Evolutionary conservation across 2,113 vertebrate genomes (phyloP).

Genomic region (Archilochus colubris): DNA sequence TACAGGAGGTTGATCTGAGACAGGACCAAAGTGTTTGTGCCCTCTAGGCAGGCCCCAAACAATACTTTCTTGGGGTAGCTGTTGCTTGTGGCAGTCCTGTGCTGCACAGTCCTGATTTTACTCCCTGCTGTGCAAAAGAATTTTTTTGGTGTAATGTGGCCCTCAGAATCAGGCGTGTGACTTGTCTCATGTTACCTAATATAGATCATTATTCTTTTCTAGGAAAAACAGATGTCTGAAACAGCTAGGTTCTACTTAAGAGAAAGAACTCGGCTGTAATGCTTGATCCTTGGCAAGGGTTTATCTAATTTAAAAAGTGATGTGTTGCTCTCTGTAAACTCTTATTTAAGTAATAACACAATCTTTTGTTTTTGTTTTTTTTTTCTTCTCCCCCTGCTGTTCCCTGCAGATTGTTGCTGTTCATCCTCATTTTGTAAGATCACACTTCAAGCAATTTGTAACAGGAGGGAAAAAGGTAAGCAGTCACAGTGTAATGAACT

Average conservation of each 20-base stretch:
- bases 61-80: background rate
- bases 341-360: background rate
- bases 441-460: conserved; percentile 97
- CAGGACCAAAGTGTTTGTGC: background rate
- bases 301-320: background rate
- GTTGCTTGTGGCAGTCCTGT: background rate
- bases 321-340: background rate
- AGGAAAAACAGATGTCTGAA: background rate
- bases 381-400: accelerated
- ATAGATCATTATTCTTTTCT: background rate
- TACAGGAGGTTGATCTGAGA: accelerated
- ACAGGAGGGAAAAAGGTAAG: conserved; percentile 97
- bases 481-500: background rate
- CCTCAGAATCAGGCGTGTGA: background rate
- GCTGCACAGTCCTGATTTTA: background rate
- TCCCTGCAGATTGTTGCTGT: conserved; percentile 83
- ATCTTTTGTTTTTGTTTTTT: background rate
- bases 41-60: background rate
- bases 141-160: background rate
- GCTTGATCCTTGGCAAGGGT: background rate
- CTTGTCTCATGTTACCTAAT: background rate
- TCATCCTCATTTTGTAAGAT: conserved; percentile 92
- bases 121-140: background rate
- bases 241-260: background rate
- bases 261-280: background rate